These are phyloP conservation scores for Xestoiulus laeticollis DNA, from an alignment of 2,888 invertebrate genomes.

Conservation along the genomic window DNA sequence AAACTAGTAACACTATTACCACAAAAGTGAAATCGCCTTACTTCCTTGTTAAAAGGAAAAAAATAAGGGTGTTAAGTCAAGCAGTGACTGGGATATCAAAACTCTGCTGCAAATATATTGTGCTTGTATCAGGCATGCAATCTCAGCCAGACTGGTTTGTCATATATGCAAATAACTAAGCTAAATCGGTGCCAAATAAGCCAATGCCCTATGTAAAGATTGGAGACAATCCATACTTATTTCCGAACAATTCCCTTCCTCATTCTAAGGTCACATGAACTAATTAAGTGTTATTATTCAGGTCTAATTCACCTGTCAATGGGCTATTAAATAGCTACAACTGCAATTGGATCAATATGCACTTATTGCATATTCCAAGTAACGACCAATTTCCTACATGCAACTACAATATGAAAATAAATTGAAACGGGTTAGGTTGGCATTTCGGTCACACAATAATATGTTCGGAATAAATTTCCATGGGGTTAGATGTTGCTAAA, in stretches of 20 bases:
- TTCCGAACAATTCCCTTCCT: background rate
- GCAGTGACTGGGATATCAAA: background rate
- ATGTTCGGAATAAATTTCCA: too few species aligned
- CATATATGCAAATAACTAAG: background rate
- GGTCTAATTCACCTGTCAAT: background rate
- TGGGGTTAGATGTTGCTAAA: too few species aligned
- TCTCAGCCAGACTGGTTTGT: background rate
- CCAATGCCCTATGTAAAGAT: background rate
- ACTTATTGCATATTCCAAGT: background rate
- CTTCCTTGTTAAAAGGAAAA: slow-evolving; percentile 1
- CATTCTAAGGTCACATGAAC: background rate
- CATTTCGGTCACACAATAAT: too few species aligned
- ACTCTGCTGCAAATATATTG: background rate
- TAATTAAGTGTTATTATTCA: slow-evolving; percentile 22
- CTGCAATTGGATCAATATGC: background rate
- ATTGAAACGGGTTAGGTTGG: background rate
- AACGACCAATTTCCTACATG: background rate
- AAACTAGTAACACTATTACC: background rate
- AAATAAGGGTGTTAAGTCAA: background rate
- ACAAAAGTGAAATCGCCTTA: background rate
- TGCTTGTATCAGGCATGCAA: background rate
- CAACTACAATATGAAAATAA: background rate
- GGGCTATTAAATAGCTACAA: background rate
- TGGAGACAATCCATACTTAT: background rate
- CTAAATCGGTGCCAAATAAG: background rate